Evolutionary conservation across 2,113 vertebrate species (phyloP).

Genomic region (Pyrgilauda ruficollis): DNA sequence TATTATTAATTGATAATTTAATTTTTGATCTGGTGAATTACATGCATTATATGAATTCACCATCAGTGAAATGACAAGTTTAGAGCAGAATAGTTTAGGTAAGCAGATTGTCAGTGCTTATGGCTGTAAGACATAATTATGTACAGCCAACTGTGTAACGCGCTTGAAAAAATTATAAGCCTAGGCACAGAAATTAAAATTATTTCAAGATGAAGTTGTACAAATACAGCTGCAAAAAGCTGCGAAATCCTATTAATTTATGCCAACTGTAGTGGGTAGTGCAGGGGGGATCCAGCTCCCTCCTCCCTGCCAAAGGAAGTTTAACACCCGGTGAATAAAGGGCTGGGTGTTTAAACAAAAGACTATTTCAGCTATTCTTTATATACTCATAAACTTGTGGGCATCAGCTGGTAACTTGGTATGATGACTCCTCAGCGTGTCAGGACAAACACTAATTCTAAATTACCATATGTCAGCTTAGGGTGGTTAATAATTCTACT

Average conservation of each 20-base stretch:
- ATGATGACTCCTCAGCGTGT: neutral
- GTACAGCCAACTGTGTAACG: constrained; percentile 65
- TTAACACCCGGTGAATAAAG: neutral
- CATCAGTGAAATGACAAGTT: constrained; percentile 52
- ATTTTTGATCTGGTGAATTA: constrained; percentile 55
- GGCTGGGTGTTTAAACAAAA: neutral
- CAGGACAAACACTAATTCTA: constrained; percentile 47
- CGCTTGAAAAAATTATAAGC: constrained; percentile 64
- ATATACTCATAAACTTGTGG: constrained; percentile 19
- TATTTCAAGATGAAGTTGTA: constrained; percentile 63
- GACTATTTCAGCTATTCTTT: constrained; percentile 38
- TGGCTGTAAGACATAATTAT: constrained; percentile 65
- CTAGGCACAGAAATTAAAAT: constrained; percentile 67
- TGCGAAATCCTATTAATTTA: constrained; percentile 49
- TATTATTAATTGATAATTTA: constrained; percentile 63
- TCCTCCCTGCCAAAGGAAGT: neutral
- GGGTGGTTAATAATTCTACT: constrained; percentile 59
- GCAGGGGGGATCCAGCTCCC: neutral
- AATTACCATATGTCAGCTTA: constrained; percentile 60
- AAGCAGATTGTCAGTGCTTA: constrained; percentile 67
- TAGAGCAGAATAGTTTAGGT: constrained; percentile 61
- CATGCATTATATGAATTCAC: constrained; percentile 17
- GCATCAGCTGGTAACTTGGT: constrained; percentile 45
- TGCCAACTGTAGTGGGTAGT: neutral
- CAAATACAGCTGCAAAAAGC: constrained; percentile 62